These are phyloP conservation scores for Leucoraja erinaceus DNA, from an alignment of 2,113 vertebrate genomes.

Conservation along the genomic window DNA sequence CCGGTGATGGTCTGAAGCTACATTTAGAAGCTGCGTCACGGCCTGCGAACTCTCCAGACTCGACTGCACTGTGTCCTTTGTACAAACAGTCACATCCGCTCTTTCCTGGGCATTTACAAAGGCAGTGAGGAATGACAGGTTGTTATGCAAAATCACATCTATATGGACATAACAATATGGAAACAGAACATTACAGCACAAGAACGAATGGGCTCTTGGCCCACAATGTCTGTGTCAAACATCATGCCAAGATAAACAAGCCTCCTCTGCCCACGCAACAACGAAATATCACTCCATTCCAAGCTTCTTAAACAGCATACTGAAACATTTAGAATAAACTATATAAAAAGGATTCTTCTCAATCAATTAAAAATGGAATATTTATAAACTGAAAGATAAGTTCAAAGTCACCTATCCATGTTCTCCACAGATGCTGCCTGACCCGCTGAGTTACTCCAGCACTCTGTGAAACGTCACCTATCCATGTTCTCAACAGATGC, in stretches of 20 bases:
- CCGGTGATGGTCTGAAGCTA: conserved; percentile 54
- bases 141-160: background rate
- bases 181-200: no score
- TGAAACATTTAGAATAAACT: background rate
- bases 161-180: no score
- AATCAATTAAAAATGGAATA: background rate
- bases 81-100: background rate
- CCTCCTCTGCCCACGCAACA: no score
- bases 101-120: conserved; percentile 3
- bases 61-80: conserved; percentile 11
- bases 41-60: conserved; percentile 56
- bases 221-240: no score
- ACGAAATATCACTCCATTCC: no score
- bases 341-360: background rate
- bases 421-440: no score
- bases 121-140: background rate
- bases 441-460: no score
- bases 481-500: no score
- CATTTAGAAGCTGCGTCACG: conserved; percentile 60
- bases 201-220: no score
- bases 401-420: background rate
- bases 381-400: background rate
- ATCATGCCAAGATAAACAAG: no score
- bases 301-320: background rate
- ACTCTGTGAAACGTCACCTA: no score